Conservation (phyloP, 2,888 invertebrate genomes). For the Bellardia bayeri region DNA sequence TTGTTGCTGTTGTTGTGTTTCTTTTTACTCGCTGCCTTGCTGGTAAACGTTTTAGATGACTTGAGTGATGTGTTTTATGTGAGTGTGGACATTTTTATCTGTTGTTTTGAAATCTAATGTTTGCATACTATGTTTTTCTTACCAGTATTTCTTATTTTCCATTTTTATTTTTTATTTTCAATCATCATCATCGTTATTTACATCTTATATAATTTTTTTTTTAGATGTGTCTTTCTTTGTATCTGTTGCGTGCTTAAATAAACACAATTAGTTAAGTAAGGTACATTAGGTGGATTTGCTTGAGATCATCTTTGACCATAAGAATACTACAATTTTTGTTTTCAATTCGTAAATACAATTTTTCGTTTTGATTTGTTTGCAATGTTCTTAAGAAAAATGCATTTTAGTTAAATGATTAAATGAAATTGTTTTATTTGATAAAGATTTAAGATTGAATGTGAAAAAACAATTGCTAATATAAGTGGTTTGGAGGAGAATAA, state of each 20-base stretch:
- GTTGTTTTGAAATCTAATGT: constrained; percentile 74
- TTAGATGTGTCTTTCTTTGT: constrained; percentile 48
- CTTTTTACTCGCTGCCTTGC: constrained; percentile 8
- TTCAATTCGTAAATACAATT: constrained; percentile 24
- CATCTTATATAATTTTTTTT: not conserved
- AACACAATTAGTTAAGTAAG: constrained; percentile 71
- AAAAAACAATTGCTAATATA: not conserved
- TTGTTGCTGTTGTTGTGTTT: constrained; percentile 44
- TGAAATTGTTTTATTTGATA: constrained; percentile 4
- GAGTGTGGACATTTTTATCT: constrained; percentile 74
- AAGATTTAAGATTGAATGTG: constrained; percentile 20
- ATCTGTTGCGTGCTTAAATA: constrained; percentile 70
- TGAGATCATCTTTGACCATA: constrained; percentile 32
- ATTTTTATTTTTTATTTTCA: constrained; percentile 33
- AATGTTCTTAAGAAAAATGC: constrained; percentile 60
- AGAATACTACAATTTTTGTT: not conserved
- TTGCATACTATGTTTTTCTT: constrained; percentile 66
- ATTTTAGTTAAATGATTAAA: constrained; percentile 49
- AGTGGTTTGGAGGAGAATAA: constrained; percentile 1
- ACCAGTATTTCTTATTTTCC: constrained; percentile 34
- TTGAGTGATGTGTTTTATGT: constrained; percentile 72
- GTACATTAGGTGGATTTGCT: constrained; percentile 65
- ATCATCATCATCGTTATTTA: constrained; percentile 49
- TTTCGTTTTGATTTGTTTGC: constrained; percentile 66
- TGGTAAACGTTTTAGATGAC: constrained; percentile 55